phyloP scores from a whole-genome alignment of 2,797 vertebrate species.

The Lindbergichthys nudifrons region DNA sequence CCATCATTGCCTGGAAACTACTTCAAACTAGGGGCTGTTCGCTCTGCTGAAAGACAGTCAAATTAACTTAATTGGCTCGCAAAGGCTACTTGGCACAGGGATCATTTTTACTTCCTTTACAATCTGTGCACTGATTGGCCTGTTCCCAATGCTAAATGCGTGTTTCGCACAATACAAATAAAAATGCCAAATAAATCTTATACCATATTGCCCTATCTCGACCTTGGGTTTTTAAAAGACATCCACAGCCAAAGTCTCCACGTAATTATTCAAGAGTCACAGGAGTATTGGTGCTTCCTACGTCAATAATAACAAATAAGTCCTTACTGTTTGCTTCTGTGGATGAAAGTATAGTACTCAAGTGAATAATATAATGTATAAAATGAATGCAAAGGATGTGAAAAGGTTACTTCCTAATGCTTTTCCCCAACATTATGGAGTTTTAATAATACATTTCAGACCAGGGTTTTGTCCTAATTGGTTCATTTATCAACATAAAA shows the following conservation, averaged over 20 bases:
- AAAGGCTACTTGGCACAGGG: slow-evolving; percentile 35
- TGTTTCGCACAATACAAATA: slow-evolving; percentile 28
- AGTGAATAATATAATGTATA: background rate
- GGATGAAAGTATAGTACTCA: background rate
- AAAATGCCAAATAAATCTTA: background rate
- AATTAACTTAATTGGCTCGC: slow-evolving; percentile 70
- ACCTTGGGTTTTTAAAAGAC: background rate
- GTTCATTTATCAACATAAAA: slow-evolving; percentile 34
- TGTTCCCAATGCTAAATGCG: background rate
- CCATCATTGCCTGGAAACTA: slow-evolving; percentile 67
- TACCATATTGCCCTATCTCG: background rate
- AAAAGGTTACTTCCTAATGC: slow-evolving; percentile 39
- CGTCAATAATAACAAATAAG: background rate
- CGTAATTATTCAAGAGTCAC: background rate
- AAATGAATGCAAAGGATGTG: background rate
- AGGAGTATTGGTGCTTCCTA: background rate
- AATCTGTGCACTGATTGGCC: slow-evolving; percentile 33
- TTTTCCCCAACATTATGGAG: slow-evolving; percentile 9
- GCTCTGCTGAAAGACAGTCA: slow-evolving; percentile 62
- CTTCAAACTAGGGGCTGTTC: slow-evolving; percentile 60
- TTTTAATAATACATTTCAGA: slow-evolving; percentile 20
- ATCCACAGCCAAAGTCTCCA: background rate
- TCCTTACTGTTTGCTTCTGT: background rate
- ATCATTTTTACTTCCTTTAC: slow-evolving; percentile 58
- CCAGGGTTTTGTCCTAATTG: slow-evolving; percentile 30